These are phyloP conservation scores for Thamnophis sirtalis DNA, from an alignment of 2,113 vertebrate genomes.

Conservation along the genomic window DNA sequence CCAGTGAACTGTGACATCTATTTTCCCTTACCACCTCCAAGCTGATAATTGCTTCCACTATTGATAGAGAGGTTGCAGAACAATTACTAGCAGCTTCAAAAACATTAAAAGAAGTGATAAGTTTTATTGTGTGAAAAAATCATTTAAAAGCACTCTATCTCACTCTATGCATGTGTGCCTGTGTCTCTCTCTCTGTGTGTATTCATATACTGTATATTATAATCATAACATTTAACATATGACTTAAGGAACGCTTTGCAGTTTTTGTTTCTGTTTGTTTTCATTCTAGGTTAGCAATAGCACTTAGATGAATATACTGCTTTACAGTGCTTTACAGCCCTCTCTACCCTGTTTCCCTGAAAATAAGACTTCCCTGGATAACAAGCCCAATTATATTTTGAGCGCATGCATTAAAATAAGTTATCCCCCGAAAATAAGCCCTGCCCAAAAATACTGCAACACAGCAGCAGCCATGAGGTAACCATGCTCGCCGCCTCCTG, in stretches of 20 bases:
- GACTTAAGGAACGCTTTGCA: slow-evolving; percentile 1
- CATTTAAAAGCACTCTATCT: background rate
- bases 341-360: too few species aligned
- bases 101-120: background rate
- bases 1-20: background rate
- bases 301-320: too few species aligned
- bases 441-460: too few species aligned
- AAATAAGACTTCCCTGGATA: too few species aligned
- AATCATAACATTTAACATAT: background rate
- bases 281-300: background rate
- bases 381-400: too few species aligned
- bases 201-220: background rate
- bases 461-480: too few species aligned
- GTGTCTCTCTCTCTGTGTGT: too few species aligned
- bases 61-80: background rate
- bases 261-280: background rate
- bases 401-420: too few species aligned
- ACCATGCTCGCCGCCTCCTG: too few species aligned
- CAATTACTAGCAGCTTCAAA: background rate
- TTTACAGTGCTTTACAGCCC: too few species aligned
- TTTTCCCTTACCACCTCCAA: background rate
- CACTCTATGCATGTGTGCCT: background rate
- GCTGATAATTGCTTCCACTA: background rate
- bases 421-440: too few species aligned
- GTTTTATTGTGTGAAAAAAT: slow-evolving; percentile 2